Percentiles rank a stretch among this genome's conserved stretches.
Conservation (phyloP, 1,140 invertebrate species). For the Apis florea region DNA sequence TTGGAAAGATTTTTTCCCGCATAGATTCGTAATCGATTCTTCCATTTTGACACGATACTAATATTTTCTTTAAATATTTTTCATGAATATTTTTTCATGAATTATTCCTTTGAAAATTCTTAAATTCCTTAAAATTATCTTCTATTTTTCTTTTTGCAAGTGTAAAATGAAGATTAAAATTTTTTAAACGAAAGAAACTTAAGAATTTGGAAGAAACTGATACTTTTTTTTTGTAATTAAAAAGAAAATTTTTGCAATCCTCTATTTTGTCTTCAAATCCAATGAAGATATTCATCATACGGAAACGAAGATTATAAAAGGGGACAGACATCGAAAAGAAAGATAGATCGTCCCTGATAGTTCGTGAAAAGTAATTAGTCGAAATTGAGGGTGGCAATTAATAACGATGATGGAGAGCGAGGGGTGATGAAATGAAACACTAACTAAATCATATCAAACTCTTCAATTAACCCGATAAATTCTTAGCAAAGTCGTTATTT, state of each 20-base stretch:
- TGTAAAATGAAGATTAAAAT: too few relatives aligned
- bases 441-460: constrained; percentile 32
- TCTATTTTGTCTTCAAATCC: too few relatives aligned
- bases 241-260: too few relatives aligned
- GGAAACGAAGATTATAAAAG: not conserved
- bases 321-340: constrained; percentile 36
- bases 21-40: not conserved
- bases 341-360: constrained; percentile 11
- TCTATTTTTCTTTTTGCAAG: too few relatives aligned
- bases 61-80: not conserved
- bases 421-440: not conserved
- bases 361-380: constrained; percentile 66
- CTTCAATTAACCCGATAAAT: constrained; percentile 56
- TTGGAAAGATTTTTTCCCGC: not conserved
- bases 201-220: too few relatives aligned
- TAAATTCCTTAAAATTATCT: too few relatives aligned
- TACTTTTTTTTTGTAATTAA: too few relatives aligned
- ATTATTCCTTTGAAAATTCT: too few relatives aligned
- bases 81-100: too few relatives aligned
- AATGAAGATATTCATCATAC: too few relatives aligned
- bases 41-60: not conserved
- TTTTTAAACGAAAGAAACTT: too few relatives aligned
- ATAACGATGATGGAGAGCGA: constrained; percentile 10
- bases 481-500: constrained; percentile 41
- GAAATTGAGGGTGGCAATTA: constrained; percentile 67